These are phyloP conservation scores for Xylophagus ater DNA, from an alignment of 2,888 invertebrate species.

Conservation along the genomic window DNA sequence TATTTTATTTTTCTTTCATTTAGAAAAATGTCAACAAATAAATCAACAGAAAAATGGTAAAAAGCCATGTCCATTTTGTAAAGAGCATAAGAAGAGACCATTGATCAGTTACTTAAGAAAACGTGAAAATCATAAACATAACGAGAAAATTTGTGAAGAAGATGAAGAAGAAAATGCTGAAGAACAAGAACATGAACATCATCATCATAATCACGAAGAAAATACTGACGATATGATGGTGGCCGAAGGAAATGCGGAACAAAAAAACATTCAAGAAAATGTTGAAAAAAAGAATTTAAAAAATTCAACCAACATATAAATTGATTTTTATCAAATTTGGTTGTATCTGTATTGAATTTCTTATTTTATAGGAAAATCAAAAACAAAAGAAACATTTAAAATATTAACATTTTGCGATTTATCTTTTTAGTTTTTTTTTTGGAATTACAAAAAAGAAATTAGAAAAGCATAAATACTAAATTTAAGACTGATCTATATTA, in stretches of 20 bases:
- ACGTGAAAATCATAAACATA: slow-evolving; percentile 41
- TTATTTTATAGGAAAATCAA: not conserved
- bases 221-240: not conserved
- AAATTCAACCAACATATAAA: not conserved
- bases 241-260: too few relatives aligned
- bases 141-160: slow-evolving; percentile 43
- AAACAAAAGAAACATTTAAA: not conserved
- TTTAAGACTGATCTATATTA: too few relatives aligned
- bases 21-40: slow-evolving; percentile 32
- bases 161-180: slow-evolving; percentile 31
- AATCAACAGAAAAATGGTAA: slow-evolving; percentile 31
- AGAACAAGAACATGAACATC: not conserved
- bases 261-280: too few relatives aligned
- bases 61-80: slow-evolving; percentile 43
- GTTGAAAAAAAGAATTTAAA: too few relatives aligned
- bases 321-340: too few relatives aligned
- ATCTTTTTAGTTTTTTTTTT: too few relatives aligned
- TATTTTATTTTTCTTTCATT: slow-evolving; percentile 15
- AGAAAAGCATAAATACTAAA: too few relatives aligned
- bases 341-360: too few relatives aligned
- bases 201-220: slow-evolving; percentile 5
- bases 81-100: slow-evolving; percentile 43
- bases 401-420: too few relatives aligned
- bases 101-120: slow-evolving; percentile 42
- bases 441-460: too few relatives aligned